Conservation (phyloP, 2,113 vertebrate genomes). For the Xenopus laevis region DNA sequence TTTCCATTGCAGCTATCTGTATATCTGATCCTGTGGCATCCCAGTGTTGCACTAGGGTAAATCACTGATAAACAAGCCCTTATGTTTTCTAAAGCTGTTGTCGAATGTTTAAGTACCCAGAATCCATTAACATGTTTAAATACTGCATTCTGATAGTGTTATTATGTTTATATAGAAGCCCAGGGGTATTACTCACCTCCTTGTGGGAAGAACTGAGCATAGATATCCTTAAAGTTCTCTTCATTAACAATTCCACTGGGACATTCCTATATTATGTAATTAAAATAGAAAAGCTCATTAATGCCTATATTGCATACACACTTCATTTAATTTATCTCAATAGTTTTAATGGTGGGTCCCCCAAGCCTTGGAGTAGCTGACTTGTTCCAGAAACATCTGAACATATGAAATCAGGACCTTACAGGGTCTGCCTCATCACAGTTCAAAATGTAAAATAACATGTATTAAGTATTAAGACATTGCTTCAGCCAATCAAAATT, state of each 20-base stretch:
- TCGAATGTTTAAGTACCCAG: background rate
- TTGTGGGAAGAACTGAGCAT: slow-evolving; percentile 95
- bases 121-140: background rate
- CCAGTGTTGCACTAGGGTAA: background rate
- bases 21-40: background rate
- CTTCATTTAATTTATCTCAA: no score
- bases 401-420: no score
- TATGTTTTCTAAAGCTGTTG: slow-evolving; percentile 1
- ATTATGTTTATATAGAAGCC: background rate
- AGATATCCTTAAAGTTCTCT: slow-evolving; percentile 96
- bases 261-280: slow-evolving; percentile 73
- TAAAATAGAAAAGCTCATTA: slow-evolving; percentile 14
- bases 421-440: no score
- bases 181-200: slow-evolving; percentile 72
- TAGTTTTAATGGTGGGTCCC: no score
- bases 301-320: no score
- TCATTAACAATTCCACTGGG: slow-evolving; percentile 92
- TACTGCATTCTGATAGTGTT: background rate
- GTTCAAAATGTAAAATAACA: no score
- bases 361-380: no score
- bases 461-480: no score
- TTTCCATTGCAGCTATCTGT: background rate
- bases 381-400: no score
- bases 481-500: no score
- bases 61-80: background rate